These are phyloP conservation scores for Clupea harengus DNA, from an alignment of 2,113 vertebrate species.

Conservation along the genomic window DNA sequence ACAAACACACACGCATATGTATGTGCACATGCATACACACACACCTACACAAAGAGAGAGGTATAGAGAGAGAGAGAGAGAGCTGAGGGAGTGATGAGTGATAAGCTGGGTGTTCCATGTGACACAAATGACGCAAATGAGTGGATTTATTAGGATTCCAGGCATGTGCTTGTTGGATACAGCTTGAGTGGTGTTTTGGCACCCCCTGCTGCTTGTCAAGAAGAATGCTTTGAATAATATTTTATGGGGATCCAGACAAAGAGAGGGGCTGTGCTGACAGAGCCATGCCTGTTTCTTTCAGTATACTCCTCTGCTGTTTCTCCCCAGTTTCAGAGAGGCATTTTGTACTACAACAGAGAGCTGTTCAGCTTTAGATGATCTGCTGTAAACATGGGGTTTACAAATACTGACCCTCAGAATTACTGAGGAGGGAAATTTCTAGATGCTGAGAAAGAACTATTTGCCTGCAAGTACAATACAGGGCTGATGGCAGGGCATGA, in stretches of 20 bases:
- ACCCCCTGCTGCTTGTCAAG: conserved; percentile 73
- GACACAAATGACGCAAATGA: conserved; percentile 16
- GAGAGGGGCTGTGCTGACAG: conserved; percentile 19
- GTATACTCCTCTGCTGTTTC: background rate
- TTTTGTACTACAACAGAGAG: background rate
- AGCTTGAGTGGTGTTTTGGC: conserved; percentile 68
- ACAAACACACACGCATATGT: background rate
- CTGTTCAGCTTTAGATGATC: background rate
- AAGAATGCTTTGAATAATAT: conserved; percentile 46
- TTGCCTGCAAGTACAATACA: background rate
- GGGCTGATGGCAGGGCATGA: background rate
- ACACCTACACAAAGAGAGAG: background rate
- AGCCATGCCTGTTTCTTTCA: background rate
- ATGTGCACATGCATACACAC: background rate
- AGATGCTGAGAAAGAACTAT: background rate
- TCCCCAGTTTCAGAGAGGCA: background rate
- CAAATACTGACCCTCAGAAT: background rate
- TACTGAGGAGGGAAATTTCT: background rate
- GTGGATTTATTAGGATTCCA: conserved; percentile 30
- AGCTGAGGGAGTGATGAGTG: conserved; percentile 2
- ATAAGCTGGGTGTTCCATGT: conserved; percentile 19
- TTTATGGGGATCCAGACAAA: background rate
- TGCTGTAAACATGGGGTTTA: background rate
- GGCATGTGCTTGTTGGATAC: conserved; percentile 31
- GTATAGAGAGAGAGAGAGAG: background rate